Evolutionary conservation across 2,113 vertebrate genomes (phyloP).

Genomic region (Phalacrocorax brasilianus): DNA sequence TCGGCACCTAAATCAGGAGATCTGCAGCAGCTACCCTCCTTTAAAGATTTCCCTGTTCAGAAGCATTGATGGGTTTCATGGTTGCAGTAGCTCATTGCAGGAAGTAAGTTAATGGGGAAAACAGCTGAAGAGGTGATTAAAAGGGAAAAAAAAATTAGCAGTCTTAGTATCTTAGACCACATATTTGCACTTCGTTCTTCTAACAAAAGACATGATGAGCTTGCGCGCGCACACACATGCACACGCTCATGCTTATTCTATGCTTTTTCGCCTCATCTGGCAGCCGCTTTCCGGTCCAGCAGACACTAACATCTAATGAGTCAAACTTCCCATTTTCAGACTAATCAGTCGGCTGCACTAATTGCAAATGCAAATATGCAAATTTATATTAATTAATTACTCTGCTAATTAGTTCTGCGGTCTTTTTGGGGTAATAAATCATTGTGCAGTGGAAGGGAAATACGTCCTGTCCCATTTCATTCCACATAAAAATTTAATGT

Average conservation of each 20-base stretch:
- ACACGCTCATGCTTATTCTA: conserved; percentile 76
- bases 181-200: conserved; percentile 60
- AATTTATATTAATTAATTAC: conserved; percentile 99
- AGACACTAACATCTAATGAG: conserved; percentile 95
- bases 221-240: not conserved
- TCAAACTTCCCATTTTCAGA: conserved; percentile 99
- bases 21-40: not conserved
- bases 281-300: conserved; percentile 91
- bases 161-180: conserved; percentile 58
- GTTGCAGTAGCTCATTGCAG: not conserved
- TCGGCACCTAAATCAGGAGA: not conserved
- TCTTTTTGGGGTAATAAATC: conserved; percentile 99
- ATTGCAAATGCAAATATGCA: conserved; percentile 99
- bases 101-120: not conserved
- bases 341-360: conserved; percentile 99
- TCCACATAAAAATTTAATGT: conserved; percentile 90
- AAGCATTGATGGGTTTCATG: not conserved
- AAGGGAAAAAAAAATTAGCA: not conserved
- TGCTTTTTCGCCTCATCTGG: conserved; percentile 94
- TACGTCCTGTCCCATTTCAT: conserved; percentile 84
- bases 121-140: not conserved
- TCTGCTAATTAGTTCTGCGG: conserved; percentile 99
- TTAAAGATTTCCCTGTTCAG: not conserved
- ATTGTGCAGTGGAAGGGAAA: conserved; percentile 94
- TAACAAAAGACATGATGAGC: conserved; percentile 72